phyloP scores from a whole-genome alignment of 2,113 vertebrate species.

The Oxyura jamaicensis region DNA sequence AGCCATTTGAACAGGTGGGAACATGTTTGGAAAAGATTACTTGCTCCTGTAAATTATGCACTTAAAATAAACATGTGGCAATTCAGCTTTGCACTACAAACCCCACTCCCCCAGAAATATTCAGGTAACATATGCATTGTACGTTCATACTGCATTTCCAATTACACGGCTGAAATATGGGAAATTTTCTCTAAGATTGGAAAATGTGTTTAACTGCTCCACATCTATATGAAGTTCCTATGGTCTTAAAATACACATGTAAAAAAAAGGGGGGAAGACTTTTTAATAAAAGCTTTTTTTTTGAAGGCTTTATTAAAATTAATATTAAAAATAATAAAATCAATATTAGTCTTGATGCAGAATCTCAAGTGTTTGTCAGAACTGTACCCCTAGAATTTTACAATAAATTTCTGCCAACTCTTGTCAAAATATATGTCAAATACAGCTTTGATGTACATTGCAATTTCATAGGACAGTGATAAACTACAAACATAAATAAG shows the following conservation, averaged over 20 bases:
- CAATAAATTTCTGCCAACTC: neutral
- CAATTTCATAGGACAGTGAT: neutral
- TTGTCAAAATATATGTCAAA: neutral
- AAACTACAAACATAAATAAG: neutral
- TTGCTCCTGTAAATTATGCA: neutral
- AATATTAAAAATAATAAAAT: no score
- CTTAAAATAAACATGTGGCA: neutral
- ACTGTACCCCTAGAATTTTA: neutral
- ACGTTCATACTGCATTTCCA: neutral
- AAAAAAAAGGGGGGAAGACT: neutral
- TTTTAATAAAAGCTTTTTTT: no score
- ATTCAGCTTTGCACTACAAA: neutral
- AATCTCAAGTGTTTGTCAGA: neutral
- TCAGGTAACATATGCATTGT: neutral
- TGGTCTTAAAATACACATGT: neutral
- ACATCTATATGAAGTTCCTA: neutral
- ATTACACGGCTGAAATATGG: neutral
- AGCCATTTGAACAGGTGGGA: neutral
- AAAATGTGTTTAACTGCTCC: neutral
- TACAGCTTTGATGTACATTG: neutral
- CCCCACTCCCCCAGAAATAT: neutral
- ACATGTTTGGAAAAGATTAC: neutral
- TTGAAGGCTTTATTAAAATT: no score
- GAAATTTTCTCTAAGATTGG: neutral
- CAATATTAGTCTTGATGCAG: no score